A percentile compares a stretch with the other conserved stretches of the same genome.
Evolutionary conservation across 1,140 invertebrate genomes (phyloP).

Genomic region (Pinna nobilis): DNA sequence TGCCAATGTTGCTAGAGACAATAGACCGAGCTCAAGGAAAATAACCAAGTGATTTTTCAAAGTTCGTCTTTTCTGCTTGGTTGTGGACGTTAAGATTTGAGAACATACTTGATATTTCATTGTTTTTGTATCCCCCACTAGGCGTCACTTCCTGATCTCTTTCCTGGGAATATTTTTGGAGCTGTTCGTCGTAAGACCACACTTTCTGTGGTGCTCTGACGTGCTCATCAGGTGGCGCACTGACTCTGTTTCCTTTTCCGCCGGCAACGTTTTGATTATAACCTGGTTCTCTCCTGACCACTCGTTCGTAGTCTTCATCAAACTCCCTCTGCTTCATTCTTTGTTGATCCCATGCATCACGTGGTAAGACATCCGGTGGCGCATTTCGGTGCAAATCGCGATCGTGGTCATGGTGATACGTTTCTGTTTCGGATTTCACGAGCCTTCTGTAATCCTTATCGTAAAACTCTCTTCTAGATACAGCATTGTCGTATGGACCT

Average conservation of each 20-base stretch:
- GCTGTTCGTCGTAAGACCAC: slow-evolving; percentile 40
- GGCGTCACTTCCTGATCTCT: slow-evolving; percentile 19
- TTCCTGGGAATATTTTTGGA: slow-evolving; percentile 35
- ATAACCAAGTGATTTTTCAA: slow-evolving; percentile 60
- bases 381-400: slow-evolving; percentile 6
- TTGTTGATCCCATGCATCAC: slow-evolving; percentile 5
- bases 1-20: neutral
- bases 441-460: slow-evolving; percentile 16
- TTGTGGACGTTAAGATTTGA: slow-evolving; percentile 45
- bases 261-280: slow-evolving; percentile 4
- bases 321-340: neutral
- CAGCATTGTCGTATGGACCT: slow-evolving; percentile 41
- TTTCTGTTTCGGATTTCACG: neutral
- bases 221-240: slow-evolving; percentile 15
- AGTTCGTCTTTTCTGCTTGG: slow-evolving; percentile 43
- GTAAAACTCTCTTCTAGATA: slow-evolving; percentile 37
- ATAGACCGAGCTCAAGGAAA: slow-evolving; percentile 26
- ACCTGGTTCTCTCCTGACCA: neutral
- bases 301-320: slow-evolving; percentile 5
- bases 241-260: slow-evolving; percentile 14
- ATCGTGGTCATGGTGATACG: slow-evolving; percentile 2
- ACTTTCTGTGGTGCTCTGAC: slow-evolving; percentile 13
- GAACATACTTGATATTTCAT: slow-evolving; percentile 57
- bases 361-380: slow-evolving; percentile 40
- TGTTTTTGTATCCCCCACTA: slow-evolving; percentile 40